A percentile compares a stretch with the other conserved stretches of the same genome.
Evolutionary conservation across 2,888 invertebrate genomes (phyloP).

Genomic region (Petrolisthes manimaculis): DNA sequence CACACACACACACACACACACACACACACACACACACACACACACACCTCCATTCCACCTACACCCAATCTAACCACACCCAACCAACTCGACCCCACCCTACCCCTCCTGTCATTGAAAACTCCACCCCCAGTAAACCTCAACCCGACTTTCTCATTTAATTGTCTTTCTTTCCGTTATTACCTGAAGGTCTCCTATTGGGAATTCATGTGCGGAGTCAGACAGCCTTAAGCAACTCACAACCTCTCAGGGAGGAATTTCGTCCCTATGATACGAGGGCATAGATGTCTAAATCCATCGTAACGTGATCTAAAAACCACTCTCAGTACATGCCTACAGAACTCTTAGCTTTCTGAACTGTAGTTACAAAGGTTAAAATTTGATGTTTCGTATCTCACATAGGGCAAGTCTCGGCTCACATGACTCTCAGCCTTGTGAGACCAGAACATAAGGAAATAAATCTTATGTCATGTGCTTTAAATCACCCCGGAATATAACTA

Average conservation of each 20-base stretch:
- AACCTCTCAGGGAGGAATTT: background rate
- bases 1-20: constrained; percentile 24
- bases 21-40: constrained; percentile 13
- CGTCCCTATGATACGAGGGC: background rate
- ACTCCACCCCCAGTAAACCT: constrained; percentile 39
- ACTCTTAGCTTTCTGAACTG: too few relatives aligned
- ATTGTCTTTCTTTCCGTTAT: constrained; percentile 59
- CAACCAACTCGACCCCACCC: constrained; percentile 1
- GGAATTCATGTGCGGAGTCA: constrained; percentile 48
- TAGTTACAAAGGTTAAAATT: too few relatives aligned
- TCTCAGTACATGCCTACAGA: too few relatives aligned
- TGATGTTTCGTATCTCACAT: too few relatives aligned
- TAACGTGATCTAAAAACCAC: too few relatives aligned
- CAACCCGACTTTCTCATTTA: constrained; percentile 50
- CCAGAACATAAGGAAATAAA: too few relatives aligned
- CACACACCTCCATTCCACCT: constrained; percentile 7
- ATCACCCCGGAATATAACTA: too few relatives aligned
- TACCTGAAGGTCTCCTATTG: constrained; percentile 57
- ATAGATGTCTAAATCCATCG: background rate
- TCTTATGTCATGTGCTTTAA: too few relatives aligned
- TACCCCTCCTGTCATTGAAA: constrained; percentile 32
- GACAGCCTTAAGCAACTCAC: background rate
- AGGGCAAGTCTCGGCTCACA: too few relatives aligned
- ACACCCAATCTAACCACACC: background rate
- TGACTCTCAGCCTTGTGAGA: too few relatives aligned